Base-by-base conservation (phyloP, 2,113 vertebrate species). In the western clawed frog (Xenopus tropicalis) region DNA sequence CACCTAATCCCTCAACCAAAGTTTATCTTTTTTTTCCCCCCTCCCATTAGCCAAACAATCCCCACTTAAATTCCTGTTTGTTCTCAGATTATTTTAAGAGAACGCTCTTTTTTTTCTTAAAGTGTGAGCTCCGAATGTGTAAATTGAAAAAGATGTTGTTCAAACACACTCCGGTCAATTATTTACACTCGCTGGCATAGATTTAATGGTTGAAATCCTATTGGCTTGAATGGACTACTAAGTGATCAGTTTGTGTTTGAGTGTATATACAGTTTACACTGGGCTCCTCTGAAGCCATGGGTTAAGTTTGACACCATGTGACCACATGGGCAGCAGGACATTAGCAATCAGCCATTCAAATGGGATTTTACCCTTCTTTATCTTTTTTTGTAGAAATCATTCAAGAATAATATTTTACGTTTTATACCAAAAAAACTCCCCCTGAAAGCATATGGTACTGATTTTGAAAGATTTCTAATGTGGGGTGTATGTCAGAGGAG, bases 381-480 rank as follows among this genome's bases (percentile, higher is more conserved):
- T 48, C 3, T 11, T 48, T 48, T 48, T 10, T 48, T 48, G 46
- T 48, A 17, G 13, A 48, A 48, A 48, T 6, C 46, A 17, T 48
- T 13, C 12, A 6, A 11, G 14, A 14, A 48, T 17, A 16, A 17
- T 17, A 2, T 48, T 5, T 13, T 48, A 11, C 3, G 16, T 1
- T 48, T 48, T 17, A 9, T 48, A 37, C 10, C 46, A 62, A 63
- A 63, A 51, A 42, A 48, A 52, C 22, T 22, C 3, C 43, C 20
- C n/a, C 29, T 80, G 80, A 82, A 84, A 82, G 82, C 77, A 80
- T 81, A 66, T 81, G 82, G 78, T 82, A 83, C 79, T 74, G 82
- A 82, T 88, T 85, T 82, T 81, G 82, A 82, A 86, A 78, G 71
- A 78, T 81, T 63, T 82, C 61, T 54, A 79, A 78, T 74, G 67